Conservation (phyloP, 2,888 invertebrate genomes). For the Blera fallax region DNA sequence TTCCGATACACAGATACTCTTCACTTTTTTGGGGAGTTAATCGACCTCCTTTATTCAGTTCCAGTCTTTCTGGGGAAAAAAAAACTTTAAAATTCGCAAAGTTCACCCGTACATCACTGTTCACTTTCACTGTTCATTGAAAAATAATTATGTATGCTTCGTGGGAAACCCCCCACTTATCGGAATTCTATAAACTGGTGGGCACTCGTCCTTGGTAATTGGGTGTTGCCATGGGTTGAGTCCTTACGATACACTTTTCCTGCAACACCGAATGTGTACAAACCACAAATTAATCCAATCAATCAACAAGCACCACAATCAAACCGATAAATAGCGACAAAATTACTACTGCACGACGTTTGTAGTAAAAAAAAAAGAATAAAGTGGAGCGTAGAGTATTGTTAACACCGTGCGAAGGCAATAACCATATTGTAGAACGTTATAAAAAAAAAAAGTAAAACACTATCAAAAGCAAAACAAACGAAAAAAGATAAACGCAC, state of each 20-base stretch:
- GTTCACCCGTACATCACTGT: slow-evolving; percentile 31
- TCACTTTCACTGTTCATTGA: slow-evolving; percentile 51
- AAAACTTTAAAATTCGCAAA: slow-evolving; percentile 6
- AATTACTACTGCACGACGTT: slow-evolving; percentile 34
- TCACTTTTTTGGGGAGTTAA: neutral
- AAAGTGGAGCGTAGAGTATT: slow-evolving; percentile 6
- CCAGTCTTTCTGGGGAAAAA: neutral
- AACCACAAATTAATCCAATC: slow-evolving; percentile 35
- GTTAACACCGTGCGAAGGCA: slow-evolving; percentile 22
- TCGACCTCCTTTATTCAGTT: neutral
- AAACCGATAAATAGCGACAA: slow-evolving; percentile 12
- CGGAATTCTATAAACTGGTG: neutral
- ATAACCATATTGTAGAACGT: slow-evolving; percentile 51
- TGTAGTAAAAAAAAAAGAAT: slow-evolving; percentile 38
- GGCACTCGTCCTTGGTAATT: slow-evolving; percentile 28
- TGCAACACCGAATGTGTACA: neutral
- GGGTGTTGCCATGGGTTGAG: slow-evolving; percentile 19
- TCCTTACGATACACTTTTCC: neutral
- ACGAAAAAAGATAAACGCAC: slow-evolving; percentile 34
- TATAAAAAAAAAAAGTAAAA: neutral
- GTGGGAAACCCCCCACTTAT: slow-evolving; percentile 10
- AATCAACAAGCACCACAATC: slow-evolving; percentile 32
- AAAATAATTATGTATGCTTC: neutral
- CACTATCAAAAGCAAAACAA: slow-evolving; percentile 29
- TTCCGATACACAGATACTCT: slow-evolving; percentile 28